phyloP scores from a whole-genome alignment of 2,797 vertebrate genomes.

The Heteromormyrus szaboi region DNA sequence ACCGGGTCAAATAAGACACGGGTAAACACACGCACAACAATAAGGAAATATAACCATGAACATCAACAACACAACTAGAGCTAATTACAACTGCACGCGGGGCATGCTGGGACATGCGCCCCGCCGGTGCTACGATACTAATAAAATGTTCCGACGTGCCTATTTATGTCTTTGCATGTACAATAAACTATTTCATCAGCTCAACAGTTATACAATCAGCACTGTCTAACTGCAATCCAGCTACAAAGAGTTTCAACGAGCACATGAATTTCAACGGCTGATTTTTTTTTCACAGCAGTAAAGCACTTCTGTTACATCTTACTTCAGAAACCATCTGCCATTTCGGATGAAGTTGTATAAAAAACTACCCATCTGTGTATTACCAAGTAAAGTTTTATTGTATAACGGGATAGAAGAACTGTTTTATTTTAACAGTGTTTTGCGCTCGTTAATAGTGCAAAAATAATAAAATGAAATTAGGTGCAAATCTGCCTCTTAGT shows the following conservation, averaged over 20 bases:
- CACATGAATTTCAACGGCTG: background rate
- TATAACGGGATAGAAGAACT: background rate
- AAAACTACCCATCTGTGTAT: background rate
- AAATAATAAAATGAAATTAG: constrained; percentile 8
- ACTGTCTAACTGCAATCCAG: background rate
- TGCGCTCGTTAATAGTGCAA: background rate
- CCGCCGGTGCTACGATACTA: background rate
- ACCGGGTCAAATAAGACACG: background rate
- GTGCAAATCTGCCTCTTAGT: background rate
- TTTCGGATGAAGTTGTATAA: background rate
- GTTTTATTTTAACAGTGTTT: background rate
- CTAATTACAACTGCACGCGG: background rate
- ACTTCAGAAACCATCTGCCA: background rate
- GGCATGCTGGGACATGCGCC: background rate
- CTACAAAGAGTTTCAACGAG: background rate
- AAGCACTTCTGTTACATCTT: background rate
- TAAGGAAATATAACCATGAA: background rate
- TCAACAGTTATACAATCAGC: background rate
- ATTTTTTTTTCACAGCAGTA: background rate
- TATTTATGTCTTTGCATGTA: background rate
- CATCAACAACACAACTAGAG: background rate
- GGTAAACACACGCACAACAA: background rate
- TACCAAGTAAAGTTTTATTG: background rate
- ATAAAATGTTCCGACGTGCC: background rate
- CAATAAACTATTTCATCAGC: background rate